phyloP scores from a whole-genome alignment of 2,113 vertebrate genomes.

The Caloenas nicobarica region DNA sequence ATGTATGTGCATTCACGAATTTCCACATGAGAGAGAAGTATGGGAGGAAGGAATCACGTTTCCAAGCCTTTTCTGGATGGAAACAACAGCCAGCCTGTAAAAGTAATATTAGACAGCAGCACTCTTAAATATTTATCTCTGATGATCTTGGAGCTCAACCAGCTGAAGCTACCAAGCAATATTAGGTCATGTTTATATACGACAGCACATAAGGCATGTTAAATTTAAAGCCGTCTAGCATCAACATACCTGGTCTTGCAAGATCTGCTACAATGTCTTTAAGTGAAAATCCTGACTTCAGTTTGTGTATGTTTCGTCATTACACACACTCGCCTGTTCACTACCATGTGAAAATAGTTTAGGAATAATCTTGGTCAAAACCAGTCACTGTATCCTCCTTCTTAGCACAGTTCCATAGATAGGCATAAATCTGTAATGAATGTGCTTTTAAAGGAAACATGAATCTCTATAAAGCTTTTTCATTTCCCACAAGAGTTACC shows the following conservation, averaged over 20 bases:
- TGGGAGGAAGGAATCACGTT: neutral
- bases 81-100: neutral
- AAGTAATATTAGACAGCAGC: neutral
- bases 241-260: neutral
- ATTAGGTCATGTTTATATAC: conserved; percentile 5
- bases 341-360: neutral
- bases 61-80: neutral
- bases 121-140: neutral
- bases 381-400: neutral
- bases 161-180: conserved; percentile 5
- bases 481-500: neutral
- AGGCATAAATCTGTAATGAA: neutral
- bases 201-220: neutral
- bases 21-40: neutral
- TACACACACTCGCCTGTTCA: neutral
- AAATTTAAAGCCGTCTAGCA: neutral
- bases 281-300: neutral
- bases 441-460: neutral
- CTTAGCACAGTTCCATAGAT: neutral
- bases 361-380: neutral
- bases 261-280: neutral
- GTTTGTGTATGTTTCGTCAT: neutral
- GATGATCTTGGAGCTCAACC: conserved; percentile 17
- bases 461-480: neutral
- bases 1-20: neutral